phyloP scores from a whole-genome alignment of 2,113 vertebrate genomes.

The Crotalus helleri region DNA sequence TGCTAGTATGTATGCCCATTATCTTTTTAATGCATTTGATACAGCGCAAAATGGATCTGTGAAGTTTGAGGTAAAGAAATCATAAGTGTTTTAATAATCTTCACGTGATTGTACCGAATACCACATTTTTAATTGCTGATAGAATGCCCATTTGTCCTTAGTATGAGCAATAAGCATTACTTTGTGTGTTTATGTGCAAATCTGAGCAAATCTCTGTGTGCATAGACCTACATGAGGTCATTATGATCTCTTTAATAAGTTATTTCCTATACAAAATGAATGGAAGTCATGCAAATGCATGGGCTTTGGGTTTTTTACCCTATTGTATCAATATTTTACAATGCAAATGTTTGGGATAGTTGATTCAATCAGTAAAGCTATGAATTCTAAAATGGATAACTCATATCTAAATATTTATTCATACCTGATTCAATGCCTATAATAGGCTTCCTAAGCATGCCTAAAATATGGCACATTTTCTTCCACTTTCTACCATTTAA shows the following conservation, averaged over 20 bases:
- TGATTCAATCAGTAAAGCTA: not conserved
- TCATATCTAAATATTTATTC: not conserved
- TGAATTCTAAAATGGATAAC: not conserved
- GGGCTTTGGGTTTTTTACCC: not conserved
- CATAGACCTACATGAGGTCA: not conserved
- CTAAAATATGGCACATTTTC: not conserved
- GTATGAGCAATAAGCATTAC: not conserved
- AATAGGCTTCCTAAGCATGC: not conserved
- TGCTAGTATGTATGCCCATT: conserved; percentile 94
- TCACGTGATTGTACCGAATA: not conserved
- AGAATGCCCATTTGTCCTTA: not conserved
- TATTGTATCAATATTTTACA: not conserved
- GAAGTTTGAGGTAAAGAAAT: conserved; percentile 88
- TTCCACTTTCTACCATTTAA: not conserved
- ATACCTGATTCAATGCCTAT: not conserved
- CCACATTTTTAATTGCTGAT: not conserved
- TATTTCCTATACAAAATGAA: not conserved
- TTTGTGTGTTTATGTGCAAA: not conserved
- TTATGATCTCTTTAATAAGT: not conserved
- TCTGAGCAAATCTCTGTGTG: not conserved
- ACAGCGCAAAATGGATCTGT: conserved; percentile 86
- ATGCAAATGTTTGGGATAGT: not conserved
- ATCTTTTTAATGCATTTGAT: conserved; percentile 96
- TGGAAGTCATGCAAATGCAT: not conserved
- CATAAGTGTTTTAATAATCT: not conserved